Evolutionary conservation across 2,888 invertebrate species (phyloP).

Genomic region (Mamestra brassicae): DNA sequence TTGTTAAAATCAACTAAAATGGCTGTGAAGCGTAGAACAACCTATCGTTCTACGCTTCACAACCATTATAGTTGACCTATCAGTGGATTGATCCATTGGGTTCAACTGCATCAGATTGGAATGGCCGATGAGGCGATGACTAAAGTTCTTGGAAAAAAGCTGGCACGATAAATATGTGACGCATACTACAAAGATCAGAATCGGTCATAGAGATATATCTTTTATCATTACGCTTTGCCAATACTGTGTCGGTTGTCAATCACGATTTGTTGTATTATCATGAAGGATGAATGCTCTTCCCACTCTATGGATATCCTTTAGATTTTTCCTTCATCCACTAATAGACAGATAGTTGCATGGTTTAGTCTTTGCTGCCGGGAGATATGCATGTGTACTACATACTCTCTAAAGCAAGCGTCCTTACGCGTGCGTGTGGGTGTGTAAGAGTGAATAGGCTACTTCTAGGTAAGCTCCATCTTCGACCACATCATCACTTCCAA

Average conservation of each 20-base stretch:
- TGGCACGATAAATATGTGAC: background rate
- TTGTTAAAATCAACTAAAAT: background rate
- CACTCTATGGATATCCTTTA: background rate
- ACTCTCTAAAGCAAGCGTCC: too few species aligned
- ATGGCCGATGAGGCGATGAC: conserved; percentile 8
- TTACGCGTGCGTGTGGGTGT: too few species aligned
- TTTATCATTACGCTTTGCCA: background rate
- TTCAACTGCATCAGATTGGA: background rate
- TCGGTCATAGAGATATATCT: background rate
- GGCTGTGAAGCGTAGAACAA: too few species aligned
- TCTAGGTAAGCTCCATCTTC: too few species aligned
- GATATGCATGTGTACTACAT: too few species aligned
- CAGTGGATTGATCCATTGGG: conserved; percentile 10
- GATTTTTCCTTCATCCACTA: background rate
- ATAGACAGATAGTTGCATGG: too few species aligned
- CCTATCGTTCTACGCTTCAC: background rate
- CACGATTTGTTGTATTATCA: background rate
- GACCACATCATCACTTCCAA: too few species aligned
- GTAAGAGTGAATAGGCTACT: too few species aligned
- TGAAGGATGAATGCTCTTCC: background rate
- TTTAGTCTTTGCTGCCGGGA: background rate
- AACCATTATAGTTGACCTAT: background rate
- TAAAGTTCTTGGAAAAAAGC: conserved; percentile 26
- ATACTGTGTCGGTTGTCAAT: background rate
- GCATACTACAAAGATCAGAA: background rate